Percentiles rank a stretch among this genome's conserved stretches.
phyloP scores from a whole-genome alignment of 2,113 vertebrate species.

The Numenius arquata region DNA sequence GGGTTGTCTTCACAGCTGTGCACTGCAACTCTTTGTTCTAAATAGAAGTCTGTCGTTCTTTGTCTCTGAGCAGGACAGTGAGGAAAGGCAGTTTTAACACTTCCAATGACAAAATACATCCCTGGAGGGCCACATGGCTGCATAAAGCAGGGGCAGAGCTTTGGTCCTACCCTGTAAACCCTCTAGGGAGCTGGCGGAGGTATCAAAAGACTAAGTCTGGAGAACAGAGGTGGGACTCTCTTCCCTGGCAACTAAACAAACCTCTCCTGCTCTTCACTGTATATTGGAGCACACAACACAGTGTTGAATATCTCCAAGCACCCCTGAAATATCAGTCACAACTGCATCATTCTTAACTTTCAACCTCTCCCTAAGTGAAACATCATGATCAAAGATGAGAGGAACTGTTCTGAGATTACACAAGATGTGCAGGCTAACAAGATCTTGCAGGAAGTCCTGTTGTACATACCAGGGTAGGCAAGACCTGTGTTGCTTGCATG shows the following conservation, averaged over 20 bases:
- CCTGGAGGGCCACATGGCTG: background rate
- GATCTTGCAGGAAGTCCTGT: background rate
- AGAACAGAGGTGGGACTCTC: background rate
- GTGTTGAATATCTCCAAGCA: background rate
- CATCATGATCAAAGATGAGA: background rate
- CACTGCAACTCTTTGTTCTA: background rate
- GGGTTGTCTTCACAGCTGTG: background rate
- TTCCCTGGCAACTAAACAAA: background rate
- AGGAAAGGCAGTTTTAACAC: background rate
- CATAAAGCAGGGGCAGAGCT: background rate
- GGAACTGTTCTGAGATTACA: background rate
- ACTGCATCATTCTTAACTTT: background rate
- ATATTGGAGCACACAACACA: background rate
- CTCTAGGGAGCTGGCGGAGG: background rate
- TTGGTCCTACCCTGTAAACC: background rate
- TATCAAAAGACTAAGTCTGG: background rate
- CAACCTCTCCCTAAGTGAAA: background rate
- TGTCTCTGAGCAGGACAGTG: background rate
- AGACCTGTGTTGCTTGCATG: rapidly evolving
- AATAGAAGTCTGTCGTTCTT: background rate
- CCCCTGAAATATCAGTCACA: background rate
- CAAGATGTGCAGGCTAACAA: too few species aligned
- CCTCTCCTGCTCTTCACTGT: background rate
- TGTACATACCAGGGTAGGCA: background rate
- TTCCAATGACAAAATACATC: background rate